Evolutionary conservation across 2,113 vertebrate species (phyloP).

Genomic region (Ameiurus melas): DNA sequence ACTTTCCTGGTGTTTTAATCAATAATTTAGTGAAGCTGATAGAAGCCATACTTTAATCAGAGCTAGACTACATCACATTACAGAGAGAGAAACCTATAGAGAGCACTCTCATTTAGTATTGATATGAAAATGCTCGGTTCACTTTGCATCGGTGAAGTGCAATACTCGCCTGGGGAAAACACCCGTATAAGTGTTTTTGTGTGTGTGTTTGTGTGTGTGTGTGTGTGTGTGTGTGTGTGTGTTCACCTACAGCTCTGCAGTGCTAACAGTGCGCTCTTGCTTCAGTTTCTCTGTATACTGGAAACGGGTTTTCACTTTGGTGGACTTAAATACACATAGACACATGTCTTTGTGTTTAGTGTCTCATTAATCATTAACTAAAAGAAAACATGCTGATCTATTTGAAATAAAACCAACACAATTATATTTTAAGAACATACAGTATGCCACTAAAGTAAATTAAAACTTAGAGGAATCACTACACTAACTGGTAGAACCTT

Average conservation of each 20-base stretch:
- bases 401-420: neutral
- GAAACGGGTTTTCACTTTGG: neutral
- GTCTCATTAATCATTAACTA: neutral
- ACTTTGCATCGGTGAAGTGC: constrained; percentile 52
- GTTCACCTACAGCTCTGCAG: constrained; percentile 27
- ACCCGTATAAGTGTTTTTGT: constrained; percentile 26
- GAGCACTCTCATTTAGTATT: constrained; percentile 55
- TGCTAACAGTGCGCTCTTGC: constrained; percentile 26
- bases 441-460: neutral
- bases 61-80: constrained; percentile 50
- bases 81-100: constrained; percentile 50
- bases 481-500: neutral
- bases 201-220: constrained; percentile 34
- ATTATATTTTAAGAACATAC: neutral
- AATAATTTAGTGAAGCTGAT: constrained; percentile 58
- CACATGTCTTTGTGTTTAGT: neutral
- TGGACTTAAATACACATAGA: constrained; percentile 5
- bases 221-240: constrained; percentile 32
- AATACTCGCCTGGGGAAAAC: constrained; percentile 47
- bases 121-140: constrained; percentile 56
- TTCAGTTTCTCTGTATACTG: neutral
- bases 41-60: constrained; percentile 54
- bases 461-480: neutral
- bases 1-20: constrained; percentile 49
- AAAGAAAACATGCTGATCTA: neutral